These are phyloP conservation scores for Lasiurus cinereus DNA, from an alignment of 2,113 vertebrate genomes.

Conservation along the genomic window DNA sequence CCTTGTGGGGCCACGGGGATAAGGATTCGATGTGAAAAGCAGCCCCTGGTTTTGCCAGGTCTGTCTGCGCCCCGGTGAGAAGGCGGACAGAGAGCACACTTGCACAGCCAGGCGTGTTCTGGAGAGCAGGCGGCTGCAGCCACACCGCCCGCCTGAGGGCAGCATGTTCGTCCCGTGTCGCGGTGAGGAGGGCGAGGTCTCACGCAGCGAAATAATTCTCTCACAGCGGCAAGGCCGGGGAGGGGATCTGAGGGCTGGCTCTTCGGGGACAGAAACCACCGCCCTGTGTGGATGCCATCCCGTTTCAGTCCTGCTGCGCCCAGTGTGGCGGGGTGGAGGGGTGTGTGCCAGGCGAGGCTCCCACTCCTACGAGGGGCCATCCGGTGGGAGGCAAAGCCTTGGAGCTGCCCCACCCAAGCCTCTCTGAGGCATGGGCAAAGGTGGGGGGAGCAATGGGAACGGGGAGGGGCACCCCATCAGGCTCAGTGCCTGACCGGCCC, in stretches of 20 bases:
- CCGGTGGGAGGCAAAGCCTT: not conserved
- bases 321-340: fast-evolving
- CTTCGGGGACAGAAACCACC: not conserved
- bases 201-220: fast-evolving
- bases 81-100: not conserved
- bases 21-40: not conserved
- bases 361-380: not conserved
- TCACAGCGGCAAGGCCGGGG: not conserved
- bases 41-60: not conserved
- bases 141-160: fast-evolving
- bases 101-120: fast-evolving
- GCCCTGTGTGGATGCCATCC: fast-evolving
- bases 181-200: not conserved
- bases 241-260: not conserved
- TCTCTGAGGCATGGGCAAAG: not conserved
- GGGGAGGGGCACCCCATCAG: not conserved
- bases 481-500: not conserved
- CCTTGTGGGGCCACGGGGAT: not conserved
- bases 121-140: fast-evolving
- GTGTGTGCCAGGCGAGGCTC: not conserved
- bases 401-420: not conserved
- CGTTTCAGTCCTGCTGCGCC: not conserved
- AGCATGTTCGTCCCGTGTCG: not conserved
- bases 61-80: not conserved
- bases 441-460: not conserved